These are phyloP conservation scores for Clarias magur DNA, from an alignment of 2,113 vertebrate species.

Conservation along the genomic window DNA sequence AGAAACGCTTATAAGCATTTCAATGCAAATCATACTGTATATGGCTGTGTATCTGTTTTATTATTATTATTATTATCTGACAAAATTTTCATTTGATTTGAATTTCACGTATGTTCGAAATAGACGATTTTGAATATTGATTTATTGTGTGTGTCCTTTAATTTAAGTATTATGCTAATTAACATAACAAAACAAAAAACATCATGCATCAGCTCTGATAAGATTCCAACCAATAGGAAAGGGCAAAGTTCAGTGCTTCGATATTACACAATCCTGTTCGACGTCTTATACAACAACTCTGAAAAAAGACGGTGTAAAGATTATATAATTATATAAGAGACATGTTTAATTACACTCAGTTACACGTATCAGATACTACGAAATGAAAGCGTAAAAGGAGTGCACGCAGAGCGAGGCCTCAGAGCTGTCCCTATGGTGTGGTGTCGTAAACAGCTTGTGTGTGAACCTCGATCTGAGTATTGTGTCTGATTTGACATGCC, in stretches of 20 bases:
- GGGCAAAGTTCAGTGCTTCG: constrained; percentile 46
- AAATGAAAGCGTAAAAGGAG: constrained; percentile 1
- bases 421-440: neutral
- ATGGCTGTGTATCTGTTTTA: too few species aligned
- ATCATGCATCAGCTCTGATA: neutral
- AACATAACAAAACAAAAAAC: neutral
- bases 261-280: constrained; percentile 46
- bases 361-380: neutral
- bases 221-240: neutral
- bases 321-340: constrained; percentile 36
- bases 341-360: constrained; percentile 7
- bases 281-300: constrained; percentile 40
- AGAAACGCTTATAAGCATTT: too few species aligned
- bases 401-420: neutral
- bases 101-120: neutral
- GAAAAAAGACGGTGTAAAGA: constrained; percentile 10
- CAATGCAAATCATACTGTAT: too few species aligned
- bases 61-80: too few species aligned
- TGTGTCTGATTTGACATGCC: constrained; percentile 32
- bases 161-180: neutral
- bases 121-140: neutral
- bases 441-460: constrained; percentile 6
- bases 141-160: neutral
- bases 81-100: too few species aligned
- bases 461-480: constrained; percentile 17